Percentiles rank a stretch among this genome's conserved stretches.
Evolutionary conservation across 2,797 vertebrate species (phyloP).

Genomic region (Schizopygopsis malacanthus): DNA sequence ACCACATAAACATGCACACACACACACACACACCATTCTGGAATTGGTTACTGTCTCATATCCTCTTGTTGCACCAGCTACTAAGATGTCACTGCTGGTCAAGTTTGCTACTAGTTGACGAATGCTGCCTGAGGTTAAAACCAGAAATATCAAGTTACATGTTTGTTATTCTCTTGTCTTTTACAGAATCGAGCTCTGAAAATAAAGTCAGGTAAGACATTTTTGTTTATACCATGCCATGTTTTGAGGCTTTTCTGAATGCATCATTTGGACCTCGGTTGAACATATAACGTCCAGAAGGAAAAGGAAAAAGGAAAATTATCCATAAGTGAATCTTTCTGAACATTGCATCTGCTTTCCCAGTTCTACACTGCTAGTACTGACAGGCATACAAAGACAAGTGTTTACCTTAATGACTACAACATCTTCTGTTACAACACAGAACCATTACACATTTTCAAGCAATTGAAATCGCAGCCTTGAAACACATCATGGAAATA

Average conservation of each 20-base stretch:
- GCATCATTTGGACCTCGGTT: not conserved
- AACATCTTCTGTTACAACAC: not conserved
- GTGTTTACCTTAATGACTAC: not conserved
- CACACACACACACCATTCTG: too few species aligned
- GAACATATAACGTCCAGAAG: not conserved
- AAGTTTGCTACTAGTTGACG: not conserved
- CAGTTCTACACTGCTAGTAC: not conserved
- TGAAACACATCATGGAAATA: not conserved
- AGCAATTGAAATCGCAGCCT: not conserved
- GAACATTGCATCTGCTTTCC: not conserved
- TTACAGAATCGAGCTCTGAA: conserved; percentile 22
- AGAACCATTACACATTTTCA: not conserved
- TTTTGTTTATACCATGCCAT: not conserved
- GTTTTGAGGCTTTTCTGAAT: not conserved
- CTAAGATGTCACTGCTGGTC: not conserved
- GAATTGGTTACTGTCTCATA: not conserved
- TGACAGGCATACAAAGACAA: not conserved
- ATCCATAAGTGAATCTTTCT: not conserved
- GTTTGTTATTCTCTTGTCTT: not conserved
- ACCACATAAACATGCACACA: too few species aligned
- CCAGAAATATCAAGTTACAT: not conserved
- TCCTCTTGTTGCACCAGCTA: conserved; percentile 18
- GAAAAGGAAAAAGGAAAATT: too few species aligned
- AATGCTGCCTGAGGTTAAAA: not conserved
- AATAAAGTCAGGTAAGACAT: conserved; percentile 22